Percentiles rank a stretch among this genome's conserved stretches.
Evolutionary conservation across 2,797 vertebrate species (phyloP).

Genomic region (Salarias fasciatus): DNA sequence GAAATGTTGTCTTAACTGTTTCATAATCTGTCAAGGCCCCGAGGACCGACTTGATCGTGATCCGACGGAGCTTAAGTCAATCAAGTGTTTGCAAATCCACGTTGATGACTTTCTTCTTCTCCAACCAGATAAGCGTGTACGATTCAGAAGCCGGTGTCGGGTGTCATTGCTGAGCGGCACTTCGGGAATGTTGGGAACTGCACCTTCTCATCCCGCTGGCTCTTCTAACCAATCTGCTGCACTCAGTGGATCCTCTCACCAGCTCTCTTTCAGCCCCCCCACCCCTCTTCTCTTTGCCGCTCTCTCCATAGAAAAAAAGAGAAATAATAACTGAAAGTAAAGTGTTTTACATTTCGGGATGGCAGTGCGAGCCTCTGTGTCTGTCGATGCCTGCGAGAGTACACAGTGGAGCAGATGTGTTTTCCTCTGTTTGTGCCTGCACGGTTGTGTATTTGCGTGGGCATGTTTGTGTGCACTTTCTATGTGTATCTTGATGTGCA

Average conservation of each 20-base stretch:
- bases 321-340: slow-evolving; percentile 12
- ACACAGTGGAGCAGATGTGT: slow-evolving; percentile 34
- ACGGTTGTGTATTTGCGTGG: slow-evolving; percentile 26
- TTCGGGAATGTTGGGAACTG: slow-evolving; percentile 26
- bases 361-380: background rate
- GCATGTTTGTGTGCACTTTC: slow-evolving; percentile 32
- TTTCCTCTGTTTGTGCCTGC: slow-evolving; percentile 20
- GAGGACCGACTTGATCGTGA: background rate
- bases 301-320: slow-evolving; percentile 1
- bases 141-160: background rate
- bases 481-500: slow-evolving; percentile 18
- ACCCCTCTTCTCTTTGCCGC: slow-evolving; percentile 15
- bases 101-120: background rate
- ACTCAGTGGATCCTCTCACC: slow-evolving; percentile 31
- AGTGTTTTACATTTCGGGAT: slow-evolving; percentile 31
- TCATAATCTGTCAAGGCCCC: too few species aligned
- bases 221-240: slow-evolving; percentile 39
- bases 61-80: background rate
- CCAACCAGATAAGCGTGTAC: slow-evolving; percentile 10
- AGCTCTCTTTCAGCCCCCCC: slow-evolving; percentile 6
- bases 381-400: slow-evolving; percentile 30
- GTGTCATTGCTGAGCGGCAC: slow-evolving; percentile 45
- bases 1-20: too few species aligned
- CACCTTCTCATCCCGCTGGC: slow-evolving; percentile 48
- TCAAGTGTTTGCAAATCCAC: background rate